Percentiles rank a stretch among this genome's conserved stretches.
Evolutionary conservation across 2,797 vertebrate species (phyloP).

Genomic region (Sphenodon punctatus): DNA sequence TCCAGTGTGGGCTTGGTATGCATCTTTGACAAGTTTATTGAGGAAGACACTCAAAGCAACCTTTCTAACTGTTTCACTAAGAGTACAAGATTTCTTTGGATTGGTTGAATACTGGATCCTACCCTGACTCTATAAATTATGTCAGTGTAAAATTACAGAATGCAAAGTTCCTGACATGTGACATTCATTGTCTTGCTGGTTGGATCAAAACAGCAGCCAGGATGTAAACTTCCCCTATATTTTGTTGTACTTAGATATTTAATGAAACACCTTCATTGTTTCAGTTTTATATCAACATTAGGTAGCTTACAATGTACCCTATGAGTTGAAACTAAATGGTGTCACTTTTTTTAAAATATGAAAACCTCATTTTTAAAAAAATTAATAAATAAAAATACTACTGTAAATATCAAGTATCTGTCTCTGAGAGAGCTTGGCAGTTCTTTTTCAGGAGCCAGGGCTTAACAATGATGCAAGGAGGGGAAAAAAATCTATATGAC

Average conservation of each 20-base stretch:
- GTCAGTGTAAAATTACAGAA: conserved; percentile 42
- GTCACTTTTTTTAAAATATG: conserved; percentile 37
- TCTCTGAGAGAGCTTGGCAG: conserved; percentile 53
- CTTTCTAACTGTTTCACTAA: not conserved
- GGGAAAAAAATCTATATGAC: conserved; percentile 75
- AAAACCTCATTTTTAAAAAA: conserved; percentile 11
- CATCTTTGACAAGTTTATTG: not conserved
- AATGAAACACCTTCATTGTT: not conserved
- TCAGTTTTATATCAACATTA: not conserved
- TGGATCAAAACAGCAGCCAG: conserved; percentile 38
- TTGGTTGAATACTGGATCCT: conserved; percentile 22
- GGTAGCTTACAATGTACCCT: not conserved
- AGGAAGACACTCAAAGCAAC: not conserved
- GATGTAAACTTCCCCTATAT: not conserved
- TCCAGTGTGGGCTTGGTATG: not conserved
- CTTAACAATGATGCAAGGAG: conserved; percentile 66
- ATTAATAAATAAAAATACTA: conserved; percentile 28
- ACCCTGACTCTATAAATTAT: conserved; percentile 36
- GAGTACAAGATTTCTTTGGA: not conserved
- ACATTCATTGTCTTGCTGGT: conserved; percentile 52
- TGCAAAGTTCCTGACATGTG: conserved; percentile 39
- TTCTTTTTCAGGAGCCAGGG: conserved; percentile 72
- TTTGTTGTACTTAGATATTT: not conserved
- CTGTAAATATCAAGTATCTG: conserved; percentile 63
- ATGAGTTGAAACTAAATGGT: conserved; percentile 25